Evolutionary conservation across 2,797 vertebrate genomes (phyloP), one percentile per base, ranked within the genome.

Genomic region (Ciconia nigra): DNA sequence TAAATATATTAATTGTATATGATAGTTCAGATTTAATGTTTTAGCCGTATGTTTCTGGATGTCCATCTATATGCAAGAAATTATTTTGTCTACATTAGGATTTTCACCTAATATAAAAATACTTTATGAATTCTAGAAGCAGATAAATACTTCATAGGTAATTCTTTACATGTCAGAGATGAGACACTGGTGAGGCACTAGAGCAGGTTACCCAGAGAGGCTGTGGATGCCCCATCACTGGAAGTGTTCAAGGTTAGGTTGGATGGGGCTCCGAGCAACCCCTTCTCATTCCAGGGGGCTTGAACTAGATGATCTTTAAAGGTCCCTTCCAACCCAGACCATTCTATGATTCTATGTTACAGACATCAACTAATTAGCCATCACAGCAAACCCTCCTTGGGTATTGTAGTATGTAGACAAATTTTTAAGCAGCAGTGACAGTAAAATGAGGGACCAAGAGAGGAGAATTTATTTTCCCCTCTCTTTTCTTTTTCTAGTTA

Each of bases 231-330:
- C 29, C 10, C 26, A 3, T 67, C 6, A 5, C 4, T 78, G 57
- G 25, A 62, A n/a, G 13, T 13, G 7, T 84, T 87, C 13, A 19
- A 49, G 49, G n/a, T 35, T 13, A 22, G 35, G 31, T 4, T 78
- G 28, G 26, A n/a, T 33, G 42, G 16, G 31, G 28, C 37, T 70
- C 51, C 69, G 16, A 57, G 46, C 55, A 80, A 15, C 24, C 29
- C 15, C 15, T 55, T 20, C 26, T 7, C 10, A 1, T 58, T 18
- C n/a, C 22, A 41, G 13, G 2, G n/a, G 10, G 3, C 0, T 62
- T 69, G 47, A 31, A 55, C 11, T 52, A 47, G 25, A 15, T 58
- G 19, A 29, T 62, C 15, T 72, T 70, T 52, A 51, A 58, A 81
- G 9, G 4, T 41, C 5, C 19, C 35, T 82, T 84, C 44, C 37